Evolutionary conservation across 2,888 invertebrate genomes (phyloP), one percentile per base, ranked within the genome.

Genomic region (Philereme vetulata): DNA sequence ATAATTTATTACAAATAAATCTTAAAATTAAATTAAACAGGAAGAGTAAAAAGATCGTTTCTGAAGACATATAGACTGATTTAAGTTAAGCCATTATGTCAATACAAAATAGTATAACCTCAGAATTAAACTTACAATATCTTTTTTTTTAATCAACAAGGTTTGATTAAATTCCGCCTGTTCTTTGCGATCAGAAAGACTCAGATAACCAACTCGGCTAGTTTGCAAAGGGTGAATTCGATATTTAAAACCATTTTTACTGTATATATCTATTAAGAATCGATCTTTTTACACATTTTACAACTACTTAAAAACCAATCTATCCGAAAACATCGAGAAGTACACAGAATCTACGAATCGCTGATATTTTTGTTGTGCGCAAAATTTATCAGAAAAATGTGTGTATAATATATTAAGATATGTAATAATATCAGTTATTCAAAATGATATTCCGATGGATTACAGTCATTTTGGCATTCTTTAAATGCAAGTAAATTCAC

Each of bases 371-470:
- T 71, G 58, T 78, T 87, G 87, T 87, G 88, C 88, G 85, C 79
- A 84, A 84, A 84, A 82, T 66, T 67, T 73, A 53, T 82, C 78
- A 65, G 77, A 84, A 83, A 80, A 52, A 81, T 78, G 72, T 74
- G 80, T 85, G 81, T 88, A 84, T 76, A 68, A 76, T 86, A 88
- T 88, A 88, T 84, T 76, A 68, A 76, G 86, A 88, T 88, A 88
- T 88, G 87, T 86, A 62, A 68, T 68, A 70, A 77, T 69, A 72
- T 72, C 71, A 73, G 68, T 68, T 68, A 72, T 77, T 78, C 72
- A 80, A 81, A 82, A 83, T 82, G 80, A 85, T 84, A 83, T 84
- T 81, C 74, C 74, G 77, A 80, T 77, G 74, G 64, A 64, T 60
- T 68, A 75, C 82, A 84, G 81, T 83, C 65, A 49, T 63, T 67